Base-by-base conservation (phyloP, 2,113 vertebrate genomes). In the Zapornia atra region DNA sequence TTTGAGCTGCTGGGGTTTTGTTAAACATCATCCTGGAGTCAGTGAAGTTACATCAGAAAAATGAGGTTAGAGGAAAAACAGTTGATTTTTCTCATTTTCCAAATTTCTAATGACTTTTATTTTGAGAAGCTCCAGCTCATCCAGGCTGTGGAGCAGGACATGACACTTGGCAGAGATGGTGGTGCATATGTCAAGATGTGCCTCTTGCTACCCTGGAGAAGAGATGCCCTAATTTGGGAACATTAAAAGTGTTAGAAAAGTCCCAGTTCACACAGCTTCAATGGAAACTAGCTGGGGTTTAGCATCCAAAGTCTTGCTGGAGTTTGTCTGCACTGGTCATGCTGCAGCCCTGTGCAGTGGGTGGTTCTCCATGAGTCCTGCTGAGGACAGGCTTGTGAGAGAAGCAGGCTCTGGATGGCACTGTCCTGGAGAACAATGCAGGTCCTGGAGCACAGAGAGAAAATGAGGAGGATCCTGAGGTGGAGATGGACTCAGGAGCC, bases 161-260 rank as follows among this genome's bases (percentile, higher is more conserved):
- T 73, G 82, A 95, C 68, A 70, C 80, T 88, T 94, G 91, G 86
- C 92, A 95, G 92, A 80, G 82, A 11, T 86, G 90, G 81, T 61
- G 50, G 59, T 72, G 31, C 14, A 4, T 26, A 10, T 94, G 88
- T 95, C 95, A 70, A n/a, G 91, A 88, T 81, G 86, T 86, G 82
- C 48, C 56, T 94, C 64, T 61, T 94, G 59, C 54, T 94, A 51
- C 87, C 69, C 78, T 40, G 36, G 56, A 72, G 72, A 90, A 92
- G 86, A 86, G 76, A 86, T 86, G 92, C 83, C 92, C 88, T 91
- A 94, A 94, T 96, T 94, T 84, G 80, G 91, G 86, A 91, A 95
- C 24, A 1, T 72, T 42, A 79, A 71, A 94, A 96, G 54, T 34
- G 36, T 72, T 91, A 83, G 88, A 90, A 90, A 92, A 96, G 72